Base-by-base conservation (phyloP, 92 coral and sea anemone species). In the Siderastrea siderea region DNA sequence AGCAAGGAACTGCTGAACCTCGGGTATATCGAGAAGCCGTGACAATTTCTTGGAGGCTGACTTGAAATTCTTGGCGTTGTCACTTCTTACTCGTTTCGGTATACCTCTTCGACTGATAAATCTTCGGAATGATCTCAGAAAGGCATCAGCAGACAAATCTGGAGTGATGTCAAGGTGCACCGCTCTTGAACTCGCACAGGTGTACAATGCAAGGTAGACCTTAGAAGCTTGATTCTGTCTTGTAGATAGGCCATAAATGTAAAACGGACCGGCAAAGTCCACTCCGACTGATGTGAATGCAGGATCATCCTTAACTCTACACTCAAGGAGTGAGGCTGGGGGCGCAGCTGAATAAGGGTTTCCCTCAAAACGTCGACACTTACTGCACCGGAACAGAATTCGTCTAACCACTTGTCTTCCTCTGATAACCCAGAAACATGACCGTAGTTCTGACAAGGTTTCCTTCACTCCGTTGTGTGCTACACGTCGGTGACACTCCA, bases 201-300 rank as follows among this genome's bases (percentile, higher is more conserved):
- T 72, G 75, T 83, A 83, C 15, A 74, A 48, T 44, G 87, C 87
- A 51, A 48, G 52, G 44, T 71, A 84, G 47, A 59, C 87, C 71
- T 84, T 74, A 53, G 61, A 38, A 48, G 64, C 74, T 69, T 69
- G 12, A 59, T 59, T 59, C 64, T 59, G 64, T 59, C 64, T 59
- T 14, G 64, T 3, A 14, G 64, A 59, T 59, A 59, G 14, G 14
- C 72, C 48, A n/a, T 59, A 60, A 3, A 72, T 50, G 45, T 15
- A 83, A 17, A 83, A 83, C 14, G 88, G 81, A 69, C 85, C 85
- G 13, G 90, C 90, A 16, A 77, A 54, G 83, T 86, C 90, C 7
- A 78, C 74, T 10, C 90, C 85, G 11, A 86, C 68, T 19, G 79
- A 77, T 6, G 76, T 14, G 63, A 86, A 77, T 15, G 89, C 84